Conservation (phyloP, 1,140 invertebrate species). For the Propsilocerus akamusi region DNA sequence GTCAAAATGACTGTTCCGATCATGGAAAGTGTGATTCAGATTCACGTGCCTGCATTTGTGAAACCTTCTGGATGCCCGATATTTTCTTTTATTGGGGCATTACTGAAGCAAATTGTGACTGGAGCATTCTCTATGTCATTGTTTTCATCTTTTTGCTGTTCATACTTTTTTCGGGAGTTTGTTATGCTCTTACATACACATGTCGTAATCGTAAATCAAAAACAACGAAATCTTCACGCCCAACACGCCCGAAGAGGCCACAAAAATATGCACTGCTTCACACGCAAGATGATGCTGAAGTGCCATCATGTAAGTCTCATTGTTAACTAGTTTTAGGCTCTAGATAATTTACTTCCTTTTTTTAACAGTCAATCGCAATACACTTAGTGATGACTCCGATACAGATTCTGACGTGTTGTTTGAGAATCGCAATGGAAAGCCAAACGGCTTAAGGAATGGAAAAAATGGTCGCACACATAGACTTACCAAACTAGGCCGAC, state of each 20-base stretch:
- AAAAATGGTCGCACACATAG: constrained; percentile 30
- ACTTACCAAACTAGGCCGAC: constrained; percentile 29
- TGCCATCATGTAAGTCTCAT: constrained; percentile 26
- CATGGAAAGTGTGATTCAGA: constrained; percentile 77
- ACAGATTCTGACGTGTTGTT: constrained; percentile 57
- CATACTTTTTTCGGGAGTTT: constrained; percentile 36
- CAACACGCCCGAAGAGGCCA: constrained; percentile 16
- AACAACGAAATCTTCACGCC: constrained; percentile 15
- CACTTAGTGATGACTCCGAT: constrained; percentile 43
- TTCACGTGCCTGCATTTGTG: constrained; percentile 70
- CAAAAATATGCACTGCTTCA: constrained; percentile 41
- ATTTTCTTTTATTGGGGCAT: constrained; percentile 27
- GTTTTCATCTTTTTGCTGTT: constrained; percentile 47
- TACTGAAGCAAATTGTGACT: constrained; percentile 39
- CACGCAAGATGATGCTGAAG: constrained; percentile 32
- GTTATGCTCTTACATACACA: constrained; percentile 51
- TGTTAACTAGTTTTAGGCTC: neutral
- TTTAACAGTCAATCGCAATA: constrained; percentile 22
- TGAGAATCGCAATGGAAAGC: constrained; percentile 35
- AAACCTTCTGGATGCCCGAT: constrained; percentile 90
- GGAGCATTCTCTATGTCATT: constrained; percentile 75
- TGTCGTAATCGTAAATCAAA: constrained; percentile 36
- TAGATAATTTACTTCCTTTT: constrained; percentile 11
- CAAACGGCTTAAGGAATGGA: constrained; percentile 29
- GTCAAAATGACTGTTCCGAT: constrained; percentile 84